Evolutionary conservation across 1,140 invertebrate species (phyloP).

Genomic region (Drosophila carrolli): DNA sequence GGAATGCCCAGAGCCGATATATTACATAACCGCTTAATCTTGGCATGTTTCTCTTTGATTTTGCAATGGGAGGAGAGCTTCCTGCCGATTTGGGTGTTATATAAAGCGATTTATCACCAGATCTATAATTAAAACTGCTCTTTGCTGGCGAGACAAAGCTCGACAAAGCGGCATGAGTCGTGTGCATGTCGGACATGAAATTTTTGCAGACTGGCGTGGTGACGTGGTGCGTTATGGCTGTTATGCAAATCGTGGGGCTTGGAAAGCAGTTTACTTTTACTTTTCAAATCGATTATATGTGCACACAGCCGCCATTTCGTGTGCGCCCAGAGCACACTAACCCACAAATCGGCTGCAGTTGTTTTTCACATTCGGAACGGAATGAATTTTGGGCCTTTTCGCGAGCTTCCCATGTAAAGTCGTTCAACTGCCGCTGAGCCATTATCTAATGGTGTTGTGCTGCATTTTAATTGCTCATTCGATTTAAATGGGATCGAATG

Average conservation of each 20-base stretch:
- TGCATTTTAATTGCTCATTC: slow-evolving; percentile 37
- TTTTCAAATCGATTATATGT: slow-evolving; percentile 61
- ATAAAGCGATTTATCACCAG: slow-evolving; percentile 24
- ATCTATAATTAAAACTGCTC: slow-evolving; percentile 34
- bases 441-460: slow-evolving; percentile 29
- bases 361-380: slow-evolving; percentile 9
- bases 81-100: slow-evolving; percentile 28
- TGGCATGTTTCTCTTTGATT: slow-evolving; percentile 6
- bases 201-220: slow-evolving; percentile 5
- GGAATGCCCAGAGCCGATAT: not conserved
- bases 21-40: slow-evolving; percentile 8
- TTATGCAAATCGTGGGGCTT: slow-evolving; percentile 61
- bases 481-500: slow-evolving; percentile 3
- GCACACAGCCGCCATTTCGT: slow-evolving; percentile 14
- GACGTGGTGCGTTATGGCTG: slow-evolving; percentile 32
- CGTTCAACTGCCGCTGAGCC: slow-evolving; percentile 28
- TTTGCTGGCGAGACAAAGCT: slow-evolving; percentile 22
- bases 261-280: slow-evolving; percentile 72
- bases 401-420: slow-evolving; percentile 28
- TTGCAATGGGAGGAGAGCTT: slow-evolving; percentile 11
- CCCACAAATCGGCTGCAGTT: slow-evolving; percentile 32
- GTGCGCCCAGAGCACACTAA: slow-evolving; percentile 41
- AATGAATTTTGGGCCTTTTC: slow-evolving; percentile 28
- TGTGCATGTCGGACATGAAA: slow-evolving; percentile 18
- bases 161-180: slow-evolving; percentile 13